Conservation (phyloP, 2,888 invertebrate species). For the Barypeithes pellucidus region DNA sequence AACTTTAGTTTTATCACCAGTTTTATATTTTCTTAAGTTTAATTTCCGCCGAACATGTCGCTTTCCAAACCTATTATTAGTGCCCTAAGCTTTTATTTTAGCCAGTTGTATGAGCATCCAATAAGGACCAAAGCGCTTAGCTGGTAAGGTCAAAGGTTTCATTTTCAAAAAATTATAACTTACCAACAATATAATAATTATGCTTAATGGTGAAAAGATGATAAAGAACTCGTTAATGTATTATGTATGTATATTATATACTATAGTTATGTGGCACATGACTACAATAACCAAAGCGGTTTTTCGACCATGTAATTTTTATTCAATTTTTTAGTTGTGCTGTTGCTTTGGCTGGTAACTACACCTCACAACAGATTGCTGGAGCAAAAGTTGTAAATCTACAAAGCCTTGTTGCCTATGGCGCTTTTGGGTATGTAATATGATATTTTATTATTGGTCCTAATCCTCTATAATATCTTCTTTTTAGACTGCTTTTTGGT, state of each 20-base stretch:
- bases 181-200: constrained; percentile 3
- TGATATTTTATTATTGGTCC: background rate
- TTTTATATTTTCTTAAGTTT: background rate
- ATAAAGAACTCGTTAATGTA: background rate
- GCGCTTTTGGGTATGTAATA: constrained; percentile 80
- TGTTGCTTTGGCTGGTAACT: constrained; percentile 82
- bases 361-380: constrained; percentile 82
- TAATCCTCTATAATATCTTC: background rate
- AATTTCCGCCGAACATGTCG: constrained; percentile 71
- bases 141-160: constrained; percentile 74
- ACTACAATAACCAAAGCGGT: too few species aligned
- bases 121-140: constrained; percentile 86
- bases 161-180: background rate
- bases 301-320: too few species aligned
- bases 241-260: background rate
- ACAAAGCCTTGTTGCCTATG: constrained; percentile 82
- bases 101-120: constrained; percentile 83
- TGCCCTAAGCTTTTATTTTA: constrained; percentile 81
- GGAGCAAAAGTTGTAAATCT: constrained; percentile 77
- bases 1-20: constrained; percentile 8
- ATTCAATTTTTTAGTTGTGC: constrained; percentile 75
- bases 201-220: background rate
- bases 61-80: constrained; percentile 83
- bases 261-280: too few species aligned
- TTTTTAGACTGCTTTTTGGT: constrained; percentile 81